These are phyloP conservation scores for Xestia ashworthii DNA, from an alignment of 2,888 invertebrate genomes.

Conservation along the genomic window DNA sequence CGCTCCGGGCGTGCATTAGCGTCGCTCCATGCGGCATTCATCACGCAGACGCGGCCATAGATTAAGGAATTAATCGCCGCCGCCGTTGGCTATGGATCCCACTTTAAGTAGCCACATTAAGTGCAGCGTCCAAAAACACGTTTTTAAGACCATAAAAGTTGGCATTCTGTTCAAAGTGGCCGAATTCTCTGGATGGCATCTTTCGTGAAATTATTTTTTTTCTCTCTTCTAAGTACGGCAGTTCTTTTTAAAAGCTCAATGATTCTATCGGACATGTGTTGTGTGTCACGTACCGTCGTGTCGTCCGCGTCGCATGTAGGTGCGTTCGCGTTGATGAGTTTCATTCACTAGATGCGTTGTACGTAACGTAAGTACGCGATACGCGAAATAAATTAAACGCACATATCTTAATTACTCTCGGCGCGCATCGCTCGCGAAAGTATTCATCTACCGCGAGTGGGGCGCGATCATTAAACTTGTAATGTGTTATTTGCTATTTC, in stretches of 20 bases:
- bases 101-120: slow-evolving; percentile 45
- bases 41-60: slow-evolving; percentile 55
- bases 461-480: slow-evolving; percentile 41
- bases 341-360: slow-evolving; percentile 33
- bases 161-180: slow-evolving; percentile 3
- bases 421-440: slow-evolving; percentile 39
- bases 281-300: no score
- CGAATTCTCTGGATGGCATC: neutral
- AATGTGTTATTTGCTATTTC: slow-evolving; percentile 14
- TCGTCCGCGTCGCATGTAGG: neutral
- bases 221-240: neutral
- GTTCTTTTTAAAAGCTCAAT: neutral
- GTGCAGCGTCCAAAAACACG: slow-evolving; percentile 30
- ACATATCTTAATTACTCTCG: slow-evolving; percentile 54
- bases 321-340: slow-evolving; percentile 17
- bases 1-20: slow-evolving; percentile 45
- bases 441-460: slow-evolving; percentile 43
- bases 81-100: slow-evolving; percentile 19
- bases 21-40: slow-evolving; percentile 54
- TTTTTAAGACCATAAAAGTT: slow-evolving; percentile 16
- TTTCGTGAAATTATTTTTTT: neutral
- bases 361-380: slow-evolving; percentile 48
- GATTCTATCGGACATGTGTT: neutral
- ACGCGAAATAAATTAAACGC: slow-evolving; percentile 49
- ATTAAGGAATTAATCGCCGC: slow-evolving; percentile 50